Percentiles rank a stretch among this genome's conserved stretches.
These are phyloP conservation scores for Deilephila elpenor DNA, from an alignment of 2,888 invertebrate species.

Conservation along the genomic window DNA sequence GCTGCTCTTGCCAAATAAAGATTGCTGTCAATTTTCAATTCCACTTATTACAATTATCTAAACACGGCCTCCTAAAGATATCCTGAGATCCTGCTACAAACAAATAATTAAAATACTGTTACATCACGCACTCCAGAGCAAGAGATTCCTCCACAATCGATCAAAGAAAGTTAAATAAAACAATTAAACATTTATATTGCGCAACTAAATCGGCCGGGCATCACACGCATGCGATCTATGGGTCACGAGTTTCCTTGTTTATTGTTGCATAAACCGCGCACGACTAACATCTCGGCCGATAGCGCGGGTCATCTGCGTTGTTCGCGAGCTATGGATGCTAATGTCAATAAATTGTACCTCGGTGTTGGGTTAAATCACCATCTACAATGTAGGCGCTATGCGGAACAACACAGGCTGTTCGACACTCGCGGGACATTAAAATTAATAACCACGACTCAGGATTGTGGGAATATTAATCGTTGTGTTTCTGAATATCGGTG, in stretches of 20 bases:
- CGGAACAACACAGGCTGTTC: slow-evolving; percentile 21
- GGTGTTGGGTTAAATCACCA: slow-evolving; percentile 24
- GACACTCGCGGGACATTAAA: slow-evolving; percentile 15
- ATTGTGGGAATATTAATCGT: slow-evolving; percentile 22
- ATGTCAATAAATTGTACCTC: slow-evolving; percentile 28
- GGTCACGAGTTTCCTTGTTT: slow-evolving; percentile 20
- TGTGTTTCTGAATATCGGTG: not conserved
- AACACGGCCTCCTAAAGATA: too few species aligned
- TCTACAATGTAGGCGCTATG: slow-evolving; percentile 22
- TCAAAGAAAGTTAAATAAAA: not conserved
- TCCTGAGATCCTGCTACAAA: too few species aligned
- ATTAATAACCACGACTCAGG: slow-evolving; percentile 19
- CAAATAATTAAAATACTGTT: too few species aligned
- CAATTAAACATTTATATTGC: not conserved
- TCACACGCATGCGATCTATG: slow-evolving; percentile 20
- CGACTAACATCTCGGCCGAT: slow-evolving; percentile 25
- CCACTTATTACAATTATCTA: too few species aligned
- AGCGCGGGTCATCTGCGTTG: slow-evolving; percentile 26
- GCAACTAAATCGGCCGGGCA: not conserved
- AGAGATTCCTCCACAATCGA: not conserved
- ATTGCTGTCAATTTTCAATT: too few species aligned
- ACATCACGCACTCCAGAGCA: too few species aligned
- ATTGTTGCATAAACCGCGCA: slow-evolving; percentile 24
- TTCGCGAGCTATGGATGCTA: slow-evolving; percentile 20
- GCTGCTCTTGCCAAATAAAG: too few species aligned